Evolutionary conservation across 2,797 vertebrate species (phyloP).

Genomic region (Bovichtus diacanthus): DNA sequence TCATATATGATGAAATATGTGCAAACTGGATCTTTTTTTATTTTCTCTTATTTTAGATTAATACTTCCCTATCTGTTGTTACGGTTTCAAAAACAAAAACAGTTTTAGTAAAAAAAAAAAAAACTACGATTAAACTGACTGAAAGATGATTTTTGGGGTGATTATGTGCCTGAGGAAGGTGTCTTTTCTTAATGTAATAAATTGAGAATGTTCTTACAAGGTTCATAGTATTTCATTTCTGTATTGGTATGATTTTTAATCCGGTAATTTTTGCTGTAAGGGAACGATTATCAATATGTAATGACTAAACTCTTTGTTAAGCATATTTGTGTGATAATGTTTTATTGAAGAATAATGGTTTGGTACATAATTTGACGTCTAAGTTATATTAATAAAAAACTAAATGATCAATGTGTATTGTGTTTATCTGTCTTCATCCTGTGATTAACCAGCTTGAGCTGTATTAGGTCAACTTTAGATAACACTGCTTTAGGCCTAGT

Average conservation of each 20-base stretch:
- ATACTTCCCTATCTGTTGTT: background rate
- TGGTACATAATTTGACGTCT: constrained; percentile 38
- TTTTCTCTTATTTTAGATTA: background rate
- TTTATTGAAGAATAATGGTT: constrained; percentile 28
- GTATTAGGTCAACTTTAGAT: background rate
- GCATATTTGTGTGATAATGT: constrained; percentile 20
- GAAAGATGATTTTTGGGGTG: constrained; percentile 20
- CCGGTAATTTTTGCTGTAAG: constrained; percentile 12
- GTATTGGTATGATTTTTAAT: constrained; percentile 9
- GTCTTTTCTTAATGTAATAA: constrained; percentile 12
- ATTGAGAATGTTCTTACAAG: constrained; percentile 10
- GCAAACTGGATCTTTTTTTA: background rate
- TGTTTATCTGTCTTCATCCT: constrained; percentile 4
- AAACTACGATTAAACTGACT: background rate
- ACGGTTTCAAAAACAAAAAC: background rate
- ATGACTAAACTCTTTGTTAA: constrained; percentile 11
- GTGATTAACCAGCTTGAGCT: constrained; percentile 7
- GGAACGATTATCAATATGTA: background rate
- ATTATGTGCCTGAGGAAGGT: constrained; percentile 51
- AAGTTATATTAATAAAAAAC: constrained; percentile 47
- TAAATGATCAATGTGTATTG: background rate
- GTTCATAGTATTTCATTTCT: background rate
- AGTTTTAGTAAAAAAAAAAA: background rate
- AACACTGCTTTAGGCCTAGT: background rate
- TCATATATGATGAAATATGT: constrained; percentile 3